Evolutionary conservation across 2,797 vertebrate genomes (phyloP).

Genomic region (Podarcis lilfordi): DNA sequence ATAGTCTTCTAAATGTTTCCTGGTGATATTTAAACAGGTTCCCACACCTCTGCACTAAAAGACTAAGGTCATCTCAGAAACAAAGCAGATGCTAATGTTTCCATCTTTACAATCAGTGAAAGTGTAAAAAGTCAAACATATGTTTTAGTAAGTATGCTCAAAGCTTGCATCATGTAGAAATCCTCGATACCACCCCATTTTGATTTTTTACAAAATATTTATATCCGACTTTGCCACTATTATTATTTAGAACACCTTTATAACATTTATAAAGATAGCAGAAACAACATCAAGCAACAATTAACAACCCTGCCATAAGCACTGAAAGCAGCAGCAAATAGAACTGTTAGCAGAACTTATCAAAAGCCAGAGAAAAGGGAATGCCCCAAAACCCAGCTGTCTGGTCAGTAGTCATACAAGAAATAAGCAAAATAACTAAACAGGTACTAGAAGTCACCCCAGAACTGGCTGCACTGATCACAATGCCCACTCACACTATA

Average conservation of each 20-base stretch:
- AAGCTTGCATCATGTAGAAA: neutral
- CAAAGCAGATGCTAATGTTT: constrained; percentile 47
- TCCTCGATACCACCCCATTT: neutral
- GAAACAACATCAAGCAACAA: neutral
- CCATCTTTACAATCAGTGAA: constrained; percentile 32
- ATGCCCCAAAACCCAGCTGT: neutral
- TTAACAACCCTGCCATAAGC: neutral
- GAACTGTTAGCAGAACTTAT: neutral
- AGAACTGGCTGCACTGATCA: too few relatives aligned
- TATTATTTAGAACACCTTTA: neutral
- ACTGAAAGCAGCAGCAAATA: neutral
- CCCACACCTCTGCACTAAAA: constrained; percentile 6
- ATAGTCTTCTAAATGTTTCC: constrained; percentile 29
- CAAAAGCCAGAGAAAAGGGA: neutral
- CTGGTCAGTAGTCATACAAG: too few relatives aligned
- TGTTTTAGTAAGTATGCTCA: neutral
- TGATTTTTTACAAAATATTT: neutral
- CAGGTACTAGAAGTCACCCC: too few relatives aligned
- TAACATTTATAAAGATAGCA: neutral
- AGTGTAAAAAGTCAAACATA: constrained; percentile 15
- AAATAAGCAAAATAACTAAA: too few relatives aligned
- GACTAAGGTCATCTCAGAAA: constrained; percentile 38
- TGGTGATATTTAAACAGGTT: constrained; percentile 15
- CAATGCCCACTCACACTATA: too few relatives aligned
- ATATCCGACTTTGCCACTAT: neutral